Evolutionary conservation across 1,140 invertebrate species (phyloP), one percentile per base, ranked within the genome.

Genomic region (Copidosoma floridanum): DNA sequence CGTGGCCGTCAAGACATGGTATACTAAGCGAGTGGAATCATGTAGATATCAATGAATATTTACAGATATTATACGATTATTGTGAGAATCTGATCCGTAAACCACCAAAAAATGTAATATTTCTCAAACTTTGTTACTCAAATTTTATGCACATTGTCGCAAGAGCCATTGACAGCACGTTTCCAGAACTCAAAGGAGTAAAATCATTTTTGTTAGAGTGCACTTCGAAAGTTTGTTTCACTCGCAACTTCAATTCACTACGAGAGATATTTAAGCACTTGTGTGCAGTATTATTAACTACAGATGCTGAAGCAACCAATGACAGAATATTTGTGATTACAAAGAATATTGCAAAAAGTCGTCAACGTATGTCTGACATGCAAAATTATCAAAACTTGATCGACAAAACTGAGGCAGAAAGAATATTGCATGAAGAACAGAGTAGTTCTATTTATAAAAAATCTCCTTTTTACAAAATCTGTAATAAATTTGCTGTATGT

Each of bases 1-100:
- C 40, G 7, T 61, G 59, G 59, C 43, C 40, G 0, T 27, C 48
- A 1, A 61, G 53, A 0, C 51, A 61, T 26, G n/a, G 16, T 7
- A 2, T 61, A 8, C 26, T 16, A 3, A 18, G 3, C 1, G 51
- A 55, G 12, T 60, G 57, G 57, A 60, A 60, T 18, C 2, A 1
- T 12, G 24, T 43, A 12, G 1, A 1, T 2, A 51, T 51, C n/a
- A 6, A 3, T 3, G 3, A 51, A 14, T 51, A 51, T 23, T 37
- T 51, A 20, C 21, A 37, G n/a, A n/a, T 37, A 6, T 37, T 51
- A 21, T 51, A 37, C 12, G 27, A 23, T 1, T 38, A 51, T 14
- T 32, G 29, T 32, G 5, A 14, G 5, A 16, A 14, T 5, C n/a
- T 1, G 0, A 26, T 11, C 2, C 24, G 3, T 16, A 6, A 6